These are phyloP conservation scores for Microctenopoma lineatum DNA, from an alignment of 2,797 vertebrate genomes.

Conservation along the genomic window DNA sequence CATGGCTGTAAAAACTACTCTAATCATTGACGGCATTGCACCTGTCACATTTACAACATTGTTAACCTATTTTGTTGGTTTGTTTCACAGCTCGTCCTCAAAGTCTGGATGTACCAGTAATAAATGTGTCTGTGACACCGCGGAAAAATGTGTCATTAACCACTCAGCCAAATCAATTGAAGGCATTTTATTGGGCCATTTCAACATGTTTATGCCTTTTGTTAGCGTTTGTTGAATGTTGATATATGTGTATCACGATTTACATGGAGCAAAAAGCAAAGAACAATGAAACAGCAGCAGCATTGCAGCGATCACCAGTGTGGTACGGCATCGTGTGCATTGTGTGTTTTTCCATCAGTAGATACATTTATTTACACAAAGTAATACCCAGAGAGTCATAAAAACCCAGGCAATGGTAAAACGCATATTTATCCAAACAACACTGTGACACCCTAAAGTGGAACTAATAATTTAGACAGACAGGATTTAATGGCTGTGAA, in stretches of 20 bases:
- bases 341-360: background rate
- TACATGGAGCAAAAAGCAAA: background rate
- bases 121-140: too few relatives aligned
- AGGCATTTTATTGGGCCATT: too few relatives aligned
- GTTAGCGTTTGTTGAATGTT: too few relatives aligned
- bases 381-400: background rate
- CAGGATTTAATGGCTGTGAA: background rate
- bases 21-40: background rate
- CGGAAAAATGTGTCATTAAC: too few relatives aligned
- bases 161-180: too few relatives aligned
- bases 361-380: background rate
- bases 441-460: background rate
- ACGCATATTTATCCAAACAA: slow-evolving; percentile 1
- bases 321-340: background rate
- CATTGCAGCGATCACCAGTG: background rate
- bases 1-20: slow-evolving; percentile 8
- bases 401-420: slow-evolving; percentile 13
- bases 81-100: slow-evolving; percentile 1
- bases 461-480: background rate
- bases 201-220: too few relatives aligned
- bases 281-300: background rate
- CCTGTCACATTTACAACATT: slow-evolving; percentile 5
- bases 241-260: background rate
- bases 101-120: too few relatives aligned
- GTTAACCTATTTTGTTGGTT: slow-evolving; percentile 11